These are phyloP conservation scores for Zeus faber DNA, from an alignment of 2,113 vertebrate genomes.

Conservation along the genomic window DNA sequence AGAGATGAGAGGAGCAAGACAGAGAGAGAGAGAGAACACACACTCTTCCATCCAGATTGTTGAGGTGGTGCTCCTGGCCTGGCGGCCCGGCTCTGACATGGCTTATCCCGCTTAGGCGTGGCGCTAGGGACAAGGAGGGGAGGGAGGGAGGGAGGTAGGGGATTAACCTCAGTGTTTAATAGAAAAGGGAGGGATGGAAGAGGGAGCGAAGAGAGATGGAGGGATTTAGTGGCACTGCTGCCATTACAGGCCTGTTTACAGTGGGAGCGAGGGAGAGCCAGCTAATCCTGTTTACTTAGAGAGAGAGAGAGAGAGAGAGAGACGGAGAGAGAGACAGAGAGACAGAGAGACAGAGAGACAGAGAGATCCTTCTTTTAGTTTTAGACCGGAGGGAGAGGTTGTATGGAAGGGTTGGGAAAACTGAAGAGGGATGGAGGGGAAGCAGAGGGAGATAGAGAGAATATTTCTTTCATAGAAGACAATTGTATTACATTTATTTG, in stretches of 20 bases:
- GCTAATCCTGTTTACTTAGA: slow-evolving; percentile 73
- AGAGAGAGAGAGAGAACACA: no score
- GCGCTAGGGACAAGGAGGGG: slow-evolving; percentile 44
- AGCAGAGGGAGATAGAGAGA: no score
- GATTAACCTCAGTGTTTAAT: slow-evolving; percentile 75
- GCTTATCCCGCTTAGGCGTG: slow-evolving; percentile 55
- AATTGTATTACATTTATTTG: no score
- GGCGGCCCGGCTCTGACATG: slow-evolving; percentile 56
- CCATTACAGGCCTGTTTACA: slow-evolving; percentile 71
- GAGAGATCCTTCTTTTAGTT: no score
- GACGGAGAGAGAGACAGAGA: slow-evolving; percentile 7
- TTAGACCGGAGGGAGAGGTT: no score
- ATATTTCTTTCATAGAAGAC: no score
- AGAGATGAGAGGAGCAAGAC: no score
- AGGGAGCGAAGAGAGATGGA: slow-evolving; percentile 37
- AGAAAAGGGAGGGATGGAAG: slow-evolving; percentile 50
- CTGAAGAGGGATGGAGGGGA: no score
- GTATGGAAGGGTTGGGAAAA: no score
- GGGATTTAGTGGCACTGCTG: slow-evolving; percentile 67
- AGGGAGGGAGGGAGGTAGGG: slow-evolving; percentile 14
- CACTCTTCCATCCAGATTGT: slow-evolving; percentile 43
- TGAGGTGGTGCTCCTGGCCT: slow-evolving; percentile 27
- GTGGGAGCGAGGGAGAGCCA: slow-evolving; percentile 62
- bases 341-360: not conserved
- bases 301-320: not conserved